A percentile compares a stretch with the other conserved stretches of the same genome.
Evolutionary conservation across 2,113 vertebrate genomes (phyloP).

Genomic region (Bettongia penicillata): DNA sequence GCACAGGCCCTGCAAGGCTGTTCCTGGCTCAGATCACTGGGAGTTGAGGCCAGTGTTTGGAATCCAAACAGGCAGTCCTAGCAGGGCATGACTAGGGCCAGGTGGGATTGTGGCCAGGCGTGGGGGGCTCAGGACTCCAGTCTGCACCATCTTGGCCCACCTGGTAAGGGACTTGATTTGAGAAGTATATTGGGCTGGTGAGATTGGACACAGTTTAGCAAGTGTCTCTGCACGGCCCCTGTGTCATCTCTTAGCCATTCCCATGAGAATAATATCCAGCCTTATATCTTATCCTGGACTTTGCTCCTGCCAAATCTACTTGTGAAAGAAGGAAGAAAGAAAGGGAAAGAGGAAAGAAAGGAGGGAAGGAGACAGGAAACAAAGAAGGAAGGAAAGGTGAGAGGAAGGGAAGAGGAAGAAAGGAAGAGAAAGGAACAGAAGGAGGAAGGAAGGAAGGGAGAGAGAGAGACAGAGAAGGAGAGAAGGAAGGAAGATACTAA

Average conservation of each 20-base stretch:
- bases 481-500: not conserved
- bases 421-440: not conserved
- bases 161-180: not conserved
- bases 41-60: not conserved
- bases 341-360: not conserved
- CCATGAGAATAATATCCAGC: not conserved
- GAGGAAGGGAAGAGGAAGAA: not conserved
- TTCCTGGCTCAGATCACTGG: not conserved
- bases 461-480: no score
- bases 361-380: not conserved
- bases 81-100: not conserved
- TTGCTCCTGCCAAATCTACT: not conserved
- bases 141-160: not conserved
- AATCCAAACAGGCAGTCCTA: not conserved
- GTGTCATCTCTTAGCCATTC: not conserved
- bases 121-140: not conserved
- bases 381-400: not conserved
- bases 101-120: not conserved
- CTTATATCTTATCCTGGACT: not conserved
- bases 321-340: not conserved
- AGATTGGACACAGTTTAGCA: not conserved
- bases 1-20: not conserved
- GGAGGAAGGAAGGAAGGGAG: accelerated
- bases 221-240: not conserved
- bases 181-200: not conserved